Conservation (phyloP, 2,888 invertebrate species). For the Syrista parreyssii region DNA sequence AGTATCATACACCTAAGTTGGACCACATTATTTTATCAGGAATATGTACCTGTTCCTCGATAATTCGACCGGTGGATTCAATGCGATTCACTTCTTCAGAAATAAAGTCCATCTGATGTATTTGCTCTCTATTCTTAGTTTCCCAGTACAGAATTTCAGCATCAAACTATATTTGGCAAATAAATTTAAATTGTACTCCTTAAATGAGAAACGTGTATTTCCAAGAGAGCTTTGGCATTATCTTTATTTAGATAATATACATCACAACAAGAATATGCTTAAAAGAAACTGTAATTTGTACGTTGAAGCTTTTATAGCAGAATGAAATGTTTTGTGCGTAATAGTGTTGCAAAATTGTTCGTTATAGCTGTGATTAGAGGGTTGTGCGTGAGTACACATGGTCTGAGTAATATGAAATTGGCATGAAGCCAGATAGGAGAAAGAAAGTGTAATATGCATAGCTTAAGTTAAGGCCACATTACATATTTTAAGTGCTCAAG, state of each 20-base stretch:
- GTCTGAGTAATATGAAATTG: neutral
- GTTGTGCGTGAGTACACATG: neutral
- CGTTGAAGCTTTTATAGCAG: neutral
- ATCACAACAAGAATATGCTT: neutral
- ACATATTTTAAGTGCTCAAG: neutral
- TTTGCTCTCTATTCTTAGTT: slow-evolving; percentile 87
- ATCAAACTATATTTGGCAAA: slow-evolving; percentile 74
- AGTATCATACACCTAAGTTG: neutral
- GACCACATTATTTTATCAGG: slow-evolving; percentile 7
- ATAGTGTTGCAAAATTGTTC: neutral
- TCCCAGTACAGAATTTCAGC: slow-evolving; percentile 94
- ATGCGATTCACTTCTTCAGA: slow-evolving; percentile 85
- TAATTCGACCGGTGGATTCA: slow-evolving; percentile 80
- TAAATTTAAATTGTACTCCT: slow-evolving; percentile 11
- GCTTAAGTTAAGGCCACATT: neutral
- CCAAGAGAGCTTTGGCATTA: neutral
- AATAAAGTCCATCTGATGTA: slow-evolving; percentile 84
- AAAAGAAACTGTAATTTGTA: neutral
- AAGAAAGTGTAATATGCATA: neutral
- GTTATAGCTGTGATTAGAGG: neutral
- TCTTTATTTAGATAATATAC: neutral
- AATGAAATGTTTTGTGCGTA: neutral
- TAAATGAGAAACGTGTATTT: slow-evolving; percentile 18
- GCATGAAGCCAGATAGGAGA: neutral
- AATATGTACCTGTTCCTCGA: slow-evolving; percentile 80